phyloP scores from a whole-genome alignment of 2,113 vertebrate genomes.

The Oxyruncus cristatus region DNA sequence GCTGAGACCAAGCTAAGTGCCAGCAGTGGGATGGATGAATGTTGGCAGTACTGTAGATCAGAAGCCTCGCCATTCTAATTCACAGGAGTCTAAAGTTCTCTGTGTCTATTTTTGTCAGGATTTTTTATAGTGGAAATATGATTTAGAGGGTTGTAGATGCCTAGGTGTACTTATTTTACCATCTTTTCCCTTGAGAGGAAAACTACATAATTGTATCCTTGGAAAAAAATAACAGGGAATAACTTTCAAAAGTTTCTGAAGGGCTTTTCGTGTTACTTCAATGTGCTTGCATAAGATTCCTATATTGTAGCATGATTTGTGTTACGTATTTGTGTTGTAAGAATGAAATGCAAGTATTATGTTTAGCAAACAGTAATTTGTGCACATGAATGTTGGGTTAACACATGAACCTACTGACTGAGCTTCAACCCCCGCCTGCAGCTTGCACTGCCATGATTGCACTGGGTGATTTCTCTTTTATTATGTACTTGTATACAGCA shows the following conservation, averaged over 20 bases:
- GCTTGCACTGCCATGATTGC: neutral
- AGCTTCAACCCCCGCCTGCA: neutral
- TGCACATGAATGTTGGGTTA: neutral
- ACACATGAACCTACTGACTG: neutral
- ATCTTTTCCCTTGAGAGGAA: neutral
- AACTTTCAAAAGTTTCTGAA: neutral
- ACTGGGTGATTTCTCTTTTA: neutral
- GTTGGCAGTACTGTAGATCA: neutral
- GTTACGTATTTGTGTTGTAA: neutral
- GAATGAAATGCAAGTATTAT: neutral
- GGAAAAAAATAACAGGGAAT: neutral
- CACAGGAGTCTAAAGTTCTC: neutral
- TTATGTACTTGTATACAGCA: neutral
- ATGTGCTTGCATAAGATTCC: neutral
- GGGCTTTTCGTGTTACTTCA: neutral
- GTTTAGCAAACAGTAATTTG: neutral
- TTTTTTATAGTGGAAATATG: neutral
- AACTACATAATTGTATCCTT: neutral
- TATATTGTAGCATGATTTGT: neutral
- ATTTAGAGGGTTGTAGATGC: neutral
- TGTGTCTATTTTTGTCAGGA: neutral
- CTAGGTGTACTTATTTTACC: neutral
- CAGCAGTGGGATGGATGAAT: neutral
- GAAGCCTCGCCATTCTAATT: neutral
- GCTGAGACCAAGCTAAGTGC: neutral